These are phyloP conservation scores for Drosophila falleni DNA, from an alignment of 2,888 invertebrate genomes.

Conservation along the genomic window DNA sequence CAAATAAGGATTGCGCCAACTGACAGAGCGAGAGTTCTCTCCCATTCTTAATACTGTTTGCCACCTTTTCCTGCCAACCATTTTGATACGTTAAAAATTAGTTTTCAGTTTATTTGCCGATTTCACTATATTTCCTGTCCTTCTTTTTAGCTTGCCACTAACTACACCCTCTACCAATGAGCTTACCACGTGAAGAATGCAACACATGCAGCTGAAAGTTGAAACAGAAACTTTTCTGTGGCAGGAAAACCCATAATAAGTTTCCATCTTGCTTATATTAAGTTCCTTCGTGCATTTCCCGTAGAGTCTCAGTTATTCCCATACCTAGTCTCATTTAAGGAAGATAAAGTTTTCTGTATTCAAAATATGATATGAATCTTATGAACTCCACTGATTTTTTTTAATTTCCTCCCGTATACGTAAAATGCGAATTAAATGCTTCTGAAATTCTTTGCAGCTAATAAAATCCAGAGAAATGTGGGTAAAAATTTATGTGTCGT, in stretches of 20 bases:
- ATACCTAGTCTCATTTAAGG: not conserved
- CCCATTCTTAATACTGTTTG: constrained; percentile 16
- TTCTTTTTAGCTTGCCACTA: not conserved
- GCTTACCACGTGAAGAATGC: constrained; percentile 43
- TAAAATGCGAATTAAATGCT: constrained; percentile 42
- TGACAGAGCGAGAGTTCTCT: not conserved
- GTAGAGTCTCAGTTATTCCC: constrained; percentile 38
- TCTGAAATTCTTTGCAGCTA: constrained; percentile 64
- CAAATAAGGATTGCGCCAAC: constrained; percentile 5
- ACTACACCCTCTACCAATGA: not conserved
- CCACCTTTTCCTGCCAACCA: constrained; percentile 20
- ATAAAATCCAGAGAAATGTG: constrained; percentile 54
- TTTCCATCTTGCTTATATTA: constrained; percentile 23
- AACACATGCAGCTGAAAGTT: constrained; percentile 71
- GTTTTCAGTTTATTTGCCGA: constrained; percentile 56
- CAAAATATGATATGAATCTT: constrained; percentile 14
- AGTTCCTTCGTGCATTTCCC: constrained; percentile 30
- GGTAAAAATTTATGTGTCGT: constrained; percentile 56
- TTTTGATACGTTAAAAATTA: constrained; percentile 59
- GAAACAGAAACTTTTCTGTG: constrained; percentile 51
- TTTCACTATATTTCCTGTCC: constrained; percentile 16
- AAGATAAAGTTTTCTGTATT: constrained; percentile 9
- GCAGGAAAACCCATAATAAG: constrained; percentile 46
- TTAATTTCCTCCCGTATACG: not conserved
- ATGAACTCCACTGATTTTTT: constrained; percentile 10